Conservation (phyloP, 2,797 vertebrate genomes). For the Cheirogaleus major region DNA sequence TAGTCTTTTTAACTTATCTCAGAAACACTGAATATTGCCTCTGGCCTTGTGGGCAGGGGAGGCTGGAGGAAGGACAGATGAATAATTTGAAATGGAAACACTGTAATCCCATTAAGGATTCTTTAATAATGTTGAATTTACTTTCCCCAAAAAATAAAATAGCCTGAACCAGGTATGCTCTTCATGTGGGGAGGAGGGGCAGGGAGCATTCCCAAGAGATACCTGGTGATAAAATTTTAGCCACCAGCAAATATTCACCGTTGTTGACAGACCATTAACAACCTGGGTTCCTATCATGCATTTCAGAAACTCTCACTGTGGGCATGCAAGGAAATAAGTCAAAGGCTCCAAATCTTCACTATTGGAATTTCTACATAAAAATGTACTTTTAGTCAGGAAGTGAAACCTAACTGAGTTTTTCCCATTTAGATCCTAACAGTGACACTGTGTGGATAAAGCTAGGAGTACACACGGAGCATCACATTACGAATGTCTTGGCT, state of each 20-base stretch:
- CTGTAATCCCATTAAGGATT: conserved; percentile 49
- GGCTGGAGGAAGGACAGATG: not conserved
- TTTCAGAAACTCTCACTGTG: conserved; percentile 41
- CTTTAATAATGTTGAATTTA: not conserved
- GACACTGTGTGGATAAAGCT: conserved; percentile 87
- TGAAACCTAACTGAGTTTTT: conserved; percentile 70
- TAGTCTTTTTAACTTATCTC: conserved; percentile 40
- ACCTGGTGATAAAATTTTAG: conserved; percentile 62
- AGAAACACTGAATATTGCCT: not conserved
- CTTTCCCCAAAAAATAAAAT: not conserved
- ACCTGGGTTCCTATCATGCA: not conserved
- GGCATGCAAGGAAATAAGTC: not conserved
- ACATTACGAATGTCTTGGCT: not conserved
- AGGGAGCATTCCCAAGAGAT: conserved; percentile 14
- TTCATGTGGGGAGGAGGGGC: not conserved
- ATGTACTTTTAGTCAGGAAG: conserved; percentile 61
- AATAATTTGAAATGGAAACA: conserved; percentile 1
- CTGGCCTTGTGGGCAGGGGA: not conserved
- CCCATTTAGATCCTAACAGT: conserved; percentile 83
- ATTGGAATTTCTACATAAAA: conserved; percentile 56
- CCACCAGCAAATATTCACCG: conserved; percentile 61
- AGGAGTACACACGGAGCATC: conserved; percentile 80
- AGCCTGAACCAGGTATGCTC: not conserved
- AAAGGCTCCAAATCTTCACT: conserved; percentile 48
- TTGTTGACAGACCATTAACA: conserved; percentile 69